Percentiles rank a stretch among this genome's conserved stretches.
Conservation (phyloP, 2,888 invertebrate species). For the Acrobasis consociella region DNA sequence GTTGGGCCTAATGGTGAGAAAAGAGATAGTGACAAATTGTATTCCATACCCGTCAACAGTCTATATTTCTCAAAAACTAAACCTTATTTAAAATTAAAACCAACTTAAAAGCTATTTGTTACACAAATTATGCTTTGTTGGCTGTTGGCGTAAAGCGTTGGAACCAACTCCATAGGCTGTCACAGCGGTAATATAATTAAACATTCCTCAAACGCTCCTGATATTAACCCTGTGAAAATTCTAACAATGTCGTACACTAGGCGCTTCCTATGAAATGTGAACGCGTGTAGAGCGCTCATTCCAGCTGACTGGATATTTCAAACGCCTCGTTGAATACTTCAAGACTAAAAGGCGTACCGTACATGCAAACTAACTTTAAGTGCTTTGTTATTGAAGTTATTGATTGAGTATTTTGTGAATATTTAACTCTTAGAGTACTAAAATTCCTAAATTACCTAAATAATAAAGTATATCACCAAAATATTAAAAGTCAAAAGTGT, state of each 20-base stretch:
- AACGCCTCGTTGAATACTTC: constrained; percentile 32
- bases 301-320: constrained; percentile 33
- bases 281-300: constrained; percentile 36
- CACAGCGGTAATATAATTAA: constrained; percentile 65
- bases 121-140: constrained; percentile 27
- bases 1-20: too few species aligned
- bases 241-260: constrained; percentile 67
- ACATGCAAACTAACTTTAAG: background rate
- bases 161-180: constrained; percentile 52
- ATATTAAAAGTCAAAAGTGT: too few species aligned
- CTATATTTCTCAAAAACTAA: constrained; percentile 20
- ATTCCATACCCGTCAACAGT: background rate
- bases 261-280: constrained; percentile 56
- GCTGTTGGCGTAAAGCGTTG: constrained; percentile 38
- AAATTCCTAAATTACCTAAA: too few species aligned
- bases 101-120: too few species aligned
- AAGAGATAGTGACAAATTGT: too few species aligned
- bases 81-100: background rate
- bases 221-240: constrained; percentile 74
- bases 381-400: too few species aligned
- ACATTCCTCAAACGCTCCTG: constrained; percentile 66
- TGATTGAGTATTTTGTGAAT: too few species aligned
- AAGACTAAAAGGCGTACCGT: background rate
- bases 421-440: too few species aligned
- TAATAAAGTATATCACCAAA: too few species aligned